phyloP scores from a whole-genome alignment of 2,888 invertebrate genomes.

The Amorpha juglandis region DNA sequence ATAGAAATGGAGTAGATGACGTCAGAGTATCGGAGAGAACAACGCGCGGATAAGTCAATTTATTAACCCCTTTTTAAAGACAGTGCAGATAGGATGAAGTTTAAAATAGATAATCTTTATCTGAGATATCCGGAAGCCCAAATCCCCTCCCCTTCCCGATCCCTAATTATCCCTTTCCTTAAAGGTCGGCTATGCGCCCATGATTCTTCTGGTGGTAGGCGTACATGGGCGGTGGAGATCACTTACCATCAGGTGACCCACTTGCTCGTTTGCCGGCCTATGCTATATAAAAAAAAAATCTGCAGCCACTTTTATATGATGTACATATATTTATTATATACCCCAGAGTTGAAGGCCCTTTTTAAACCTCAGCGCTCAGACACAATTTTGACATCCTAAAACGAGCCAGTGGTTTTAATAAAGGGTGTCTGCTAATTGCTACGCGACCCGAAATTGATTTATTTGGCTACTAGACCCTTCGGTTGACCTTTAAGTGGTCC shows the following conservation, averaged over 20 bases:
- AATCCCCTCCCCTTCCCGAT: too few species aligned
- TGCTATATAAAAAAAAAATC: too few species aligned
- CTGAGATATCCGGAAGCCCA: too few species aligned
- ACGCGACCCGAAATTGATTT: conserved; percentile 30
- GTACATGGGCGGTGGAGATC: too few species aligned
- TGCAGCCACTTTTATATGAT: too few species aligned
- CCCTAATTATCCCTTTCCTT: too few species aligned
- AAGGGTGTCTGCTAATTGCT: conserved; percentile 33
- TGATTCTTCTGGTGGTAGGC: too few species aligned
- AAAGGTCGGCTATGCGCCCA: too few species aligned
- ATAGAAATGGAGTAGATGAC: conserved; percentile 7
- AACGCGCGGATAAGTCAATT: neutral
- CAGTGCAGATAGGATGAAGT: neutral
- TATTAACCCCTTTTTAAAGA: neutral
- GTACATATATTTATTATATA: too few species aligned
- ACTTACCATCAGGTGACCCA: too few species aligned
- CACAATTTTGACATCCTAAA: conserved; percentile 29
- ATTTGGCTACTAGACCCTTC: neutral
- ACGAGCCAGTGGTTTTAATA: conserved; percentile 34
- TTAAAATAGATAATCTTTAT: neutral
- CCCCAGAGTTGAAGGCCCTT: too few species aligned
- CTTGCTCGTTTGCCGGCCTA: too few species aligned
- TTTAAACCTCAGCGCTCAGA: neutral
- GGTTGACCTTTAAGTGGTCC: conserved; percentile 7
- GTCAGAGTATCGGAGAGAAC: neutral